Percentiles rank a stretch among this genome's conserved stretches.
Conservation (phyloP, 2,113 vertebrate species). For the Hippocampus abdominalis region DNA sequence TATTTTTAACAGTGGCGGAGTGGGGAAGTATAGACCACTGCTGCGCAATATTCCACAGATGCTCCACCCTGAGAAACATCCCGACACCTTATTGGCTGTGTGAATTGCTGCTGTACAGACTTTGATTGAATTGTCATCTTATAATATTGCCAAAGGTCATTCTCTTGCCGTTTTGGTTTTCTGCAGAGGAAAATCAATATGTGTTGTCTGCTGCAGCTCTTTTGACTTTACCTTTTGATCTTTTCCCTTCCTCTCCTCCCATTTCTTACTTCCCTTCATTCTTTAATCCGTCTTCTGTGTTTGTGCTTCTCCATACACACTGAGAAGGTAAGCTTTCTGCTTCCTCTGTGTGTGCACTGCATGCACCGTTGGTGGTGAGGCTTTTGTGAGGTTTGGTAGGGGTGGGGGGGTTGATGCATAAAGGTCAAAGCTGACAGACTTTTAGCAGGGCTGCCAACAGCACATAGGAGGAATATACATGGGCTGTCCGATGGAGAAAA, state of each 20-base stretch:
- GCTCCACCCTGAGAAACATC: not conserved
- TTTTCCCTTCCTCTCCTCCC: not conserved
- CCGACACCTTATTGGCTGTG: not conserved
- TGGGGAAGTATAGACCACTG: not conserved
- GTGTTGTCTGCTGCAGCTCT: constrained; percentile 11
- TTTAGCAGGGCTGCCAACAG: constrained; percentile 58
- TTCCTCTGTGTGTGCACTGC: constrained; percentile 1
- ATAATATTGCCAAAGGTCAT: constrained; percentile 29
- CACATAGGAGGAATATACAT: constrained; percentile 37
- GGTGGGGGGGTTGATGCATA: constrained; percentile 15
- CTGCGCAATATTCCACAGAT: constrained; percentile 1
- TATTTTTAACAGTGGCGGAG: constrained; percentile 23
- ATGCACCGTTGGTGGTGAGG: constrained; percentile 7
- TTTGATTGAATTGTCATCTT: constrained; percentile 16
- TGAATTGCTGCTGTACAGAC: constrained; percentile 1
- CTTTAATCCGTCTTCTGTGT: not conserved
- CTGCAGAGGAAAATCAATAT: constrained; percentile 40
- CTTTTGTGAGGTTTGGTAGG: not conserved
- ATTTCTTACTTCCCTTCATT: not conserved
- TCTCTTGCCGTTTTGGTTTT: constrained; percentile 26
- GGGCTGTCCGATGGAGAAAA: constrained; percentile 33
- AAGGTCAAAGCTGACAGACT: constrained; percentile 69
- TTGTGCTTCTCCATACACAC: constrained; percentile 18
- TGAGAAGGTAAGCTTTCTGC: constrained; percentile 10
- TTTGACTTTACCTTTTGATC: not conserved